Percentiles rank a stretch among this genome's conserved stretches.
Evolutionary conservation across 2,888 invertebrate genomes (phyloP).

Genomic region (Schizaphis graminum): DNA sequence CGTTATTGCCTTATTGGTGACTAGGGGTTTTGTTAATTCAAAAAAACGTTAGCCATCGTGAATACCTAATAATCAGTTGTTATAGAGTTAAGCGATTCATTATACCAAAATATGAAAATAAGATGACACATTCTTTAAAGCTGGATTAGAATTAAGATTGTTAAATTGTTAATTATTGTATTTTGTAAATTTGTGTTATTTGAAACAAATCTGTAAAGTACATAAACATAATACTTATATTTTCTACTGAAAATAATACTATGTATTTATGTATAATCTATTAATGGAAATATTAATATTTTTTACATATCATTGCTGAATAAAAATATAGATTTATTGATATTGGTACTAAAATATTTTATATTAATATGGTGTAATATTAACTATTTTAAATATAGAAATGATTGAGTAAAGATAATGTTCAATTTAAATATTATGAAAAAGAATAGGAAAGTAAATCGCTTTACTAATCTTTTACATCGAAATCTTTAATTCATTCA

Average conservation of each 20-base stretch:
- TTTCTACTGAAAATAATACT: background rate
- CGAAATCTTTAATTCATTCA: background rate
- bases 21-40: background rate
- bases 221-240: background rate
- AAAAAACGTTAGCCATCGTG: background rate
- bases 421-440: background rate
- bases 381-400: background rate
- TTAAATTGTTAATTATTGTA: background rate
- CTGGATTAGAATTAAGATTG: background rate
- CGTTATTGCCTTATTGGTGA: background rate
- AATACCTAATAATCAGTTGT: background rate
- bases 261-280: background rate
- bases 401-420: background rate
- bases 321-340: background rate
- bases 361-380: background rate
- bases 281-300: background rate
- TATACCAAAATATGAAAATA: background rate
- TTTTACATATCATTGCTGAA: background rate
- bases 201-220: background rate
- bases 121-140: background rate
- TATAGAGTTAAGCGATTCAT: background rate
- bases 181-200: background rate
- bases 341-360: background rate
- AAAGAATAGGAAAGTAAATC: too few species aligned
- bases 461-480: too few species aligned